These are phyloP conservation scores for Clitarchus hookeri DNA, from an alignment of 2,888 invertebrate genomes.

Conservation along the genomic window DNA sequence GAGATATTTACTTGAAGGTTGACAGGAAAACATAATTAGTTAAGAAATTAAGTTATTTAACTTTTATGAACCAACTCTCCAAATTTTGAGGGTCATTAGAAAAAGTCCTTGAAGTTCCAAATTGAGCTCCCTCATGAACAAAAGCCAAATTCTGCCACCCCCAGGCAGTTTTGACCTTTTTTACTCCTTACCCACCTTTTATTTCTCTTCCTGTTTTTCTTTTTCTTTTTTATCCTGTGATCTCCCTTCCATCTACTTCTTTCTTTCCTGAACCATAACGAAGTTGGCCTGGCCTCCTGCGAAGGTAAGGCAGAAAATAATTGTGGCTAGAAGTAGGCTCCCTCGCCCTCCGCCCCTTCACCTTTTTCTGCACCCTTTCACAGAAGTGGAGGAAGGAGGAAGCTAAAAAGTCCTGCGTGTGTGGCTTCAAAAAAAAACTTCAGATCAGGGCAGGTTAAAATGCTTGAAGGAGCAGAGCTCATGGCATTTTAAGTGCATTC, in stretches of 20 bases:
- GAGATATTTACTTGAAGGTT: neutral
- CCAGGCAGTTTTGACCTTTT: neutral
- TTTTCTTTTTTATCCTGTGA: neutral
- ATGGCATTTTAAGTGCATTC: neutral
- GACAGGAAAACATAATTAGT: neutral
- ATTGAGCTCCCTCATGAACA: neutral
- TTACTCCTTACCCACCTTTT: neutral
- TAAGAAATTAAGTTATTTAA: neutral
- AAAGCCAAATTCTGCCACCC: neutral
- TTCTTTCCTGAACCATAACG: neutral
- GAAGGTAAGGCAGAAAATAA: neutral
- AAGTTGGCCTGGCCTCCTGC: neutral
- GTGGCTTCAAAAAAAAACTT: neutral
- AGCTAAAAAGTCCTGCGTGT: neutral
- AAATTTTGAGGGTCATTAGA: neutral
- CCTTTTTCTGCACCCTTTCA: neutral
- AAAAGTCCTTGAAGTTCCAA: neutral
- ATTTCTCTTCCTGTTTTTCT: neutral
- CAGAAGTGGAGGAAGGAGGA: neutral
- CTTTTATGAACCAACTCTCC: neutral
- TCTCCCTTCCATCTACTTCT: neutral
- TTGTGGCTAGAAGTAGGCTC: constrained; percentile 8
- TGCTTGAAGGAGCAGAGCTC: neutral
- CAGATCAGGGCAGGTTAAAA: neutral
- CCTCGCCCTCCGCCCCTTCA: neutral